Percentiles rank a stretch among this genome's conserved stretches.
Conservation (phyloP, 2,888 invertebrate species). For the Troides aeacus region DNA sequence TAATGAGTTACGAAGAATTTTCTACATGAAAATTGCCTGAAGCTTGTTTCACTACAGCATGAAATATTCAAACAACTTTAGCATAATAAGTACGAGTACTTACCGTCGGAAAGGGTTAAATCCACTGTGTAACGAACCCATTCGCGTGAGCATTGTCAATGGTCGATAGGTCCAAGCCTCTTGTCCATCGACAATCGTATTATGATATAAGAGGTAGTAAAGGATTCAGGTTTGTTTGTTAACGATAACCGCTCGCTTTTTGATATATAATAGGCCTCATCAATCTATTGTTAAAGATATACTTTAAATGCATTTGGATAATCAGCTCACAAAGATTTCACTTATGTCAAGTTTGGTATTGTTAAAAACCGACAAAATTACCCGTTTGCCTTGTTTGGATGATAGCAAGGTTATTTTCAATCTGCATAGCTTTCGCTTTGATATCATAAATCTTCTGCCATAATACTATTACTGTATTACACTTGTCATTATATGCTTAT, state of each 20-base stretch:
- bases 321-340: too few species aligned
- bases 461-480: too few species aligned
- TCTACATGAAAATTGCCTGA: neutral
- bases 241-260: neutral
- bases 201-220: slow-evolving; percentile 12
- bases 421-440: too few species aligned
- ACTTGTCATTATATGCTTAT: too few species aligned
- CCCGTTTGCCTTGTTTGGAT: too few species aligned
- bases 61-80: neutral
- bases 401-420: too few species aligned
- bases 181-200: slow-evolving; percentile 17
- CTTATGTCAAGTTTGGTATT: too few species aligned
- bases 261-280: neutral
- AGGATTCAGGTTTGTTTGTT: slow-evolving; percentile 10
- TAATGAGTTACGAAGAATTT: too few species aligned
- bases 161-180: slow-evolving; percentile 26
- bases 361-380: too few species aligned
- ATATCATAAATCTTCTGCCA: too few species aligned
- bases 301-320: neutral
- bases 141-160: slow-evolving; percentile 39
- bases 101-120: slow-evolving; percentile 30
- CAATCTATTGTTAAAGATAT: neutral
- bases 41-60: neutral
- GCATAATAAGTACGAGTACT: slow-evolving; percentile 8
- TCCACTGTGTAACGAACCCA: slow-evolving; percentile 38